Evolutionary conservation across 2,888 invertebrate genomes (phyloP), one percentile per base, ranked within the genome.

Genomic region (Falcaria lacertinaria): DNA sequence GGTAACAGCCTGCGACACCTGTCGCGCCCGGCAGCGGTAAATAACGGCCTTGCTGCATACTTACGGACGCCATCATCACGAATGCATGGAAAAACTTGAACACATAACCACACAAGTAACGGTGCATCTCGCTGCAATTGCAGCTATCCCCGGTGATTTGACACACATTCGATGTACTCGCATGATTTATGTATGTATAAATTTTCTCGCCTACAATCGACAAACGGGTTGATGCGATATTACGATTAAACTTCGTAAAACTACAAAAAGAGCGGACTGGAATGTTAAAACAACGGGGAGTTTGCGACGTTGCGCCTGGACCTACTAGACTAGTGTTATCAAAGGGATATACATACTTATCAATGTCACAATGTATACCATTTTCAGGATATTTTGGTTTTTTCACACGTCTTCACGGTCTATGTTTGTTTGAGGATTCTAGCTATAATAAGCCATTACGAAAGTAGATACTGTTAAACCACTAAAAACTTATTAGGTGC

Each of bases 31-130:
- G 60, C 56, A 65, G 62, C 72, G 69, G 72, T 76, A 72, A 76
- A 69, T 84, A 83, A 84, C 83, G 80, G 82, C 73, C 66, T 54
- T 61, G 50, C 64, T 49, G 50, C 54, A 50, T 50, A 39, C 47
- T 47, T 50, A 61, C 52, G 48, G 53, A 55, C 70, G 69, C 70
- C 70, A 65, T 54, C 70, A 70, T 72, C 70, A 66, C 69, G 67
- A 74, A 69, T 76, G 74, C 73, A 74, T 60, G 64, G 73, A 80
- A 83, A 83, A 82, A 81, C 70, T 68, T 72, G 67, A 65, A 69
- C 65, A 53, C 54, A 57, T 82, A 79, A n/a, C n/a, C n/a, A n/a
- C n/a, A n/a, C n/a, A n/a, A n/a, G n/a, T n/a, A n/a, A 77, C 80
- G 79, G 80, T 68, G 64, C 64, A 66, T 63, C 63, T 62, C 57